Percentiles rank a stretch among this genome's conserved stretches.
phyloP scores from a whole-genome alignment of 2,113 vertebrate species.

The Petrocephalus microphthalmus region DNA sequence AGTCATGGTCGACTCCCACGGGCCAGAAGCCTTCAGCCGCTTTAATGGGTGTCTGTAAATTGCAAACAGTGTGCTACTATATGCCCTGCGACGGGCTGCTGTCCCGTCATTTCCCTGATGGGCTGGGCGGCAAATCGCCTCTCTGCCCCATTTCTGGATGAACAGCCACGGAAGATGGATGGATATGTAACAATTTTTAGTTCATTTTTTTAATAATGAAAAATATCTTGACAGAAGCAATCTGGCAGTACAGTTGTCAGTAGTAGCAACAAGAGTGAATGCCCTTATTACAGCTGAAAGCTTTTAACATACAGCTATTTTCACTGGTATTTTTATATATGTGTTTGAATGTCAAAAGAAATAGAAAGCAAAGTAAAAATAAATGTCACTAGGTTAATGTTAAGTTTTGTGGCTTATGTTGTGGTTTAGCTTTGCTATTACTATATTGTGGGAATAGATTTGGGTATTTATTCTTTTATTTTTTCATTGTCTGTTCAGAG shows the following conservation, averaged over 20 bases:
- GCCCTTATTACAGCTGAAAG: neutral
- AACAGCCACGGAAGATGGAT: neutral
- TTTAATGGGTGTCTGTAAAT: conserved; percentile 1
- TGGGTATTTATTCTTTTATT: neutral
- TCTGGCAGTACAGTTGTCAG: neutral
- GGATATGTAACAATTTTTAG: neutral
- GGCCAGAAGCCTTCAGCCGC: neutral
- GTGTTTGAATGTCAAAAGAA: neutral
- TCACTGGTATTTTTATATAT: neutral
- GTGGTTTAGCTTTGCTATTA: neutral
- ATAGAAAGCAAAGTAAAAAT: neutral
- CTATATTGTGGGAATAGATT: neutral
- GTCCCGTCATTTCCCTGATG: neutral
- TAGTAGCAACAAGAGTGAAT: neutral
- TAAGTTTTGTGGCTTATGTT: neutral
- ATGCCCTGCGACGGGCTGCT: neutral
- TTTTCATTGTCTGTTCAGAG: neutral
- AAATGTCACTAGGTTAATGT: neutral
- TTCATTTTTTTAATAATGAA: conserved; percentile 4
- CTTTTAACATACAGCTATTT: neutral
- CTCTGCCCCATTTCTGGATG: neutral
- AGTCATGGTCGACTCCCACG: neutral
- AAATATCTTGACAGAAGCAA: neutral
- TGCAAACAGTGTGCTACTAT: neutral
- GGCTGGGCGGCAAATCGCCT: neutral